Conservation (phyloP, 2,888 invertebrate species). For the Sclerodermus sp. region DNA sequence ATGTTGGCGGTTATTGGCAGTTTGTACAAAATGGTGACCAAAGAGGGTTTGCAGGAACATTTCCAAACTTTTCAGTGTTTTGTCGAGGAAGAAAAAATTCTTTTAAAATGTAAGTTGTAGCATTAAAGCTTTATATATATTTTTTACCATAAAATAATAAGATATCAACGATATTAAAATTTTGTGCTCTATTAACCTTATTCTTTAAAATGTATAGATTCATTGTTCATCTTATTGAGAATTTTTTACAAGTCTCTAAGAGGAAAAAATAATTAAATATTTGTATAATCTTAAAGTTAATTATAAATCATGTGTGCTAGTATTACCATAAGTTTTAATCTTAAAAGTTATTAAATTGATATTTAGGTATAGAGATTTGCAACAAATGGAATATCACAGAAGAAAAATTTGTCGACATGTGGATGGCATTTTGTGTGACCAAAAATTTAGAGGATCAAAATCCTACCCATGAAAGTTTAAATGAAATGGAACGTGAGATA, state of each 20-base stretch:
- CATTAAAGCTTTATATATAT: not conserved
- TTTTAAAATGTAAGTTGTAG: slow-evolving; percentile 48
- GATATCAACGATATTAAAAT: not conserved
- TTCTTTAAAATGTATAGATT: too few species aligned
- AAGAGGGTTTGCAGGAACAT: slow-evolving; percentile 34
- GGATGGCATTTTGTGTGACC: slow-evolving; percentile 43
- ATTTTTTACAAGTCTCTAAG: too few species aligned
- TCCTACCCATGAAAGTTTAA: slow-evolving; percentile 33
- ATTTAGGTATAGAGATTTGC: slow-evolving; percentile 46
- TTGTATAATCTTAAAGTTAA: too few species aligned
- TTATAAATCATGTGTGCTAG: too few species aligned
- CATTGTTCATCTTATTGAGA: too few species aligned
- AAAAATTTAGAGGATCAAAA: slow-evolving; percentile 20
- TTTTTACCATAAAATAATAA: not conserved
- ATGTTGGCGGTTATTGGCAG: slow-evolving; percentile 39
- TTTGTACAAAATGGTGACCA: slow-evolving; percentile 40
- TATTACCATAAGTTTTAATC: too few species aligned
- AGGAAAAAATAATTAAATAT: too few species aligned
- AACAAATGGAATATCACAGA: slow-evolving; percentile 33
- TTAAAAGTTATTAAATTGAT: too few species aligned
- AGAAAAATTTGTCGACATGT: slow-evolving; percentile 44
- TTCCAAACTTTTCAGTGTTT: slow-evolving; percentile 39
- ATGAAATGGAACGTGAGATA: slow-evolving; percentile 33
- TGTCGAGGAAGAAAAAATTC: slow-evolving; percentile 26
- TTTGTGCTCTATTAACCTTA: not conserved